Percentiles rank a stretch among this genome's conserved stretches.
phyloP scores from a whole-genome alignment of 2,888 invertebrate genomes.

The Choristoneura rosaceana region DNA sequence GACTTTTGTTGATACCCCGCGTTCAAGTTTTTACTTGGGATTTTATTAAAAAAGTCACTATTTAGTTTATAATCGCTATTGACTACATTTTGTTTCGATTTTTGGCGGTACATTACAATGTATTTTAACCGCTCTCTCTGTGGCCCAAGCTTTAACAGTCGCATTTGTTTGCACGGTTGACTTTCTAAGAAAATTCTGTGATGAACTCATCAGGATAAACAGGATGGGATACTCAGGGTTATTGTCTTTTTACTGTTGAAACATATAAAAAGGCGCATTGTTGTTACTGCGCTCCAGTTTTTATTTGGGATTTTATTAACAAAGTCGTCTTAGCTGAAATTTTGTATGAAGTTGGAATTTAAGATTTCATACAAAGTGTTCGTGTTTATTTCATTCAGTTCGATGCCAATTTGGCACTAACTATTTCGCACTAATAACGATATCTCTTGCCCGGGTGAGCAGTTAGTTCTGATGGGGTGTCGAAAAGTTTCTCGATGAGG shows the following conservation, averaged over 20 bases:
- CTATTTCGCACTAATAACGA: no score
- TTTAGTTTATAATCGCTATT: no score
- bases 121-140: background rate
- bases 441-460: no score
- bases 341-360: background rate
- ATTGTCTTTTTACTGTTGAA: background rate
- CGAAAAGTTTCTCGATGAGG: no score
- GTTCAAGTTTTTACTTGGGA: background rate
- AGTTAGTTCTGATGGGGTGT: no score
- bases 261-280: constrained; percentile 5
- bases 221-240: constrained; percentile 1
- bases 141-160: constrained; percentile 3
- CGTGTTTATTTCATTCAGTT: no score
- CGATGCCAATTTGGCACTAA: no score
- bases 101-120: no score
- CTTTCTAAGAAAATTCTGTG: constrained; percentile 6
- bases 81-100: no score
- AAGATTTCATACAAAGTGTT: no score
- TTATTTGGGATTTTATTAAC: background rate
- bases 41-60: background rate
- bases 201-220: constrained; percentile 25
- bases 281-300: background rate
- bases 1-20: background rate
- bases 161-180: constrained; percentile 7
- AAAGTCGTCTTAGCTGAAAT: background rate